A percentile compares a stretch with the other conserved stretches of the same genome.
Conservation (phyloP, 2,888 invertebrate species). For the Entomobrya multifasciata region DNA sequence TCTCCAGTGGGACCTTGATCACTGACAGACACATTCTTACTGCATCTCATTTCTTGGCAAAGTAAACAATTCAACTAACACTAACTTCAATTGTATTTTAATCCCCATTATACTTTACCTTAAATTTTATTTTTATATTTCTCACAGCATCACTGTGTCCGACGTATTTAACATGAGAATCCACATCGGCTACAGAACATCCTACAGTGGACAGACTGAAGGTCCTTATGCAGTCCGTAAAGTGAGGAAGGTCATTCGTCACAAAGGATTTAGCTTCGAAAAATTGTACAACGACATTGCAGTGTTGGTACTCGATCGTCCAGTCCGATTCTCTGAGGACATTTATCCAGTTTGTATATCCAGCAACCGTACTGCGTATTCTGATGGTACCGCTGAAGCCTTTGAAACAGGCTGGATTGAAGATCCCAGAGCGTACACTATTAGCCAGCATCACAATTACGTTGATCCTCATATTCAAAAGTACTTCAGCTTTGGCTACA, state of each 20-base stretch:
- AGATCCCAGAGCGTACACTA: constrained; percentile 68
- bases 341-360: constrained; percentile 91
- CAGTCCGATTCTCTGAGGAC: constrained; percentile 87
- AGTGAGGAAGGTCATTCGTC: constrained; percentile 73
- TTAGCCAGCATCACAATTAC: constrained; percentile 70
- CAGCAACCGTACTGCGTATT: constrained; percentile 83
- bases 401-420: constrained; percentile 75
- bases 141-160: constrained; percentile 69
- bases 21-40: constrained; percentile 70
- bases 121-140: not conserved
- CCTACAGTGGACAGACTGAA: constrained; percentile 69
- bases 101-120: too few relatives aligned
- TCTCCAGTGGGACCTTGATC: constrained; percentile 68
- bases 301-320: constrained; percentile 89
- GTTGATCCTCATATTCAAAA: constrained; percentile 73
- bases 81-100: not conserved
- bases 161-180: constrained; percentile 76
- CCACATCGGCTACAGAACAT: constrained; percentile 71
- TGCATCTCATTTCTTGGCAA: constrained; percentile 71
- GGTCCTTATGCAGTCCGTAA: constrained; percentile 74
- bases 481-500: constrained; percentile 75
- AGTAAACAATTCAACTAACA: constrained; percentile 54
- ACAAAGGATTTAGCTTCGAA: constrained; percentile 75
- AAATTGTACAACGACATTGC: constrained; percentile 89
- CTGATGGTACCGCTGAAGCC: constrained; percentile 89